Evolutionary conservation across 1,140 invertebrate genomes (phyloP), one percentile per base, ranked within the genome.

Genomic region (Coptotermes formosanus): DNA sequence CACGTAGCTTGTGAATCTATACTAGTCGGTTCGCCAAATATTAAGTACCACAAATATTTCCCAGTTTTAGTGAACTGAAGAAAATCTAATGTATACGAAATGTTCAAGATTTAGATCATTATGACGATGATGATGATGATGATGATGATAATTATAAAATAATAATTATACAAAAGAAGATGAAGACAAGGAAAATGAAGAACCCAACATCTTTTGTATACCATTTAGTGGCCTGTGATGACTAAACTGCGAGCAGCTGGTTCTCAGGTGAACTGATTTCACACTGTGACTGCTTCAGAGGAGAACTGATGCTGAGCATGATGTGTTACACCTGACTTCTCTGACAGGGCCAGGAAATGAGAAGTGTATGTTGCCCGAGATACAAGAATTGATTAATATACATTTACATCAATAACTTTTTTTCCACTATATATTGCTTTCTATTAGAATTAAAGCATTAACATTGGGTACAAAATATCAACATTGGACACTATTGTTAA

Each of bases 221-320:
- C 83, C 83, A 84, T 84, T 84, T 59, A 84, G 83, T 84, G 83
- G 83, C 83, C 83, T 84, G 83, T 84, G 83, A 84, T 84, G 83
- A 84, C 44, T 52, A 48, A 32, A 84, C 52, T 84, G 38, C 38
- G 38, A 38, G 38, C 4, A 84, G 83, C 25, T 52, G 38, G 38
- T 84, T 59, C 83, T 84, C 83, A 59, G 83, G 83, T 84, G 83
- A 84, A 84, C 3, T 84, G 83, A 52, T 30, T 52, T 19, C 52
- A 75, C 64, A 30, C 83, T 30, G 3, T 32, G 30, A 32, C 32
- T 83, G n/a, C 30, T 45, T 30, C 45, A 84, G 52, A 32, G 2
- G 45, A 30, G 52, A 84, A 52, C 48, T n/a, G n/a, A 45, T 48
- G 45, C n/a, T 84, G 83, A 84, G 30, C 55, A 14, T 45, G 52